phyloP scores from a whole-genome alignment of 2,888 invertebrate species.

The Dolomedes plantarius region DNA sequence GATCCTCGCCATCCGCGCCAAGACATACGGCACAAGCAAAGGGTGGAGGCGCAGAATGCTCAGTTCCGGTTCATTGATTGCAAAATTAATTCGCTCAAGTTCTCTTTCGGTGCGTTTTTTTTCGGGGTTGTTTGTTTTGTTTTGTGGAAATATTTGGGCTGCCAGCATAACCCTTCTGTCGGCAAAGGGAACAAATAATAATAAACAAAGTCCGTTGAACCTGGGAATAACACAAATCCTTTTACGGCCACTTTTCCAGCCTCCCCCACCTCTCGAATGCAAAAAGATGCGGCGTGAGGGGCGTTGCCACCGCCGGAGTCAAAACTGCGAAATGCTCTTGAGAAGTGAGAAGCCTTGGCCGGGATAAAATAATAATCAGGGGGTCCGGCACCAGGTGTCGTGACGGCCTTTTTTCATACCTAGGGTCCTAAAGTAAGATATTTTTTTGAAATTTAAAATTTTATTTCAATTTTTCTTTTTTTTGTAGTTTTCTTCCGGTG shows the following conservation, averaged over 20 bases:
- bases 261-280: background rate
- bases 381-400: background rate
- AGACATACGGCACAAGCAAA: slow-evolving; percentile 1
- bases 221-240: slow-evolving; percentile 4
- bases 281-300: background rate
- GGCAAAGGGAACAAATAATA: background rate
- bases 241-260: background rate
- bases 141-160: background rate
- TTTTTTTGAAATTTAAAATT: background rate
- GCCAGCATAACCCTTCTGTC: background rate
- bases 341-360: background rate
- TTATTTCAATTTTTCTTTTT: background rate
- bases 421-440: background rate
- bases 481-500: background rate
- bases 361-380: slow-evolving; percentile 4
- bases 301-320: slow-evolving; percentile 7
- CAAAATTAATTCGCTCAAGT: slow-evolving; percentile 15
- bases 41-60: slow-evolving; percentile 12
- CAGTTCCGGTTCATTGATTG: slow-evolving; percentile 10
- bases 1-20: background rate
- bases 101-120: background rate
- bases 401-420: background rate
- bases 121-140: background rate
- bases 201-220: slow-evolving; percentile 14
- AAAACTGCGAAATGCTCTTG: background rate